These are phyloP conservation scores for Xenops minutus DNA, from an alignment of 2,797 vertebrate species.

Conservation along the genomic window DNA sequence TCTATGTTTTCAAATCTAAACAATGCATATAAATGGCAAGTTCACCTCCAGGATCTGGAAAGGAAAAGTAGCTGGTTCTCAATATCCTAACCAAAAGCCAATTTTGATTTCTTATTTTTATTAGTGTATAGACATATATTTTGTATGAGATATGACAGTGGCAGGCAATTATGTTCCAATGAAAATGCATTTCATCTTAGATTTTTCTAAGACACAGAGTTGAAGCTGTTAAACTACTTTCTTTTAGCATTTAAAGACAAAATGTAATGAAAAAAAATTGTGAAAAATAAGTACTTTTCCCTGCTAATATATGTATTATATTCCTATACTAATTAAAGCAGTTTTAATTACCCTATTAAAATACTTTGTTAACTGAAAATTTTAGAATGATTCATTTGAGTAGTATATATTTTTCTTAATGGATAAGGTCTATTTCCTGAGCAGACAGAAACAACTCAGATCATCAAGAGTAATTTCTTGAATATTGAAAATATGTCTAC, in stretches of 20 bases:
- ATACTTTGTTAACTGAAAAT: not conserved
- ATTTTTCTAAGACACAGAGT: not conserved
- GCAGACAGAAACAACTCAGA: not conserved
- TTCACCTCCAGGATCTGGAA: not conserved
- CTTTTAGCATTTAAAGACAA: not conserved
- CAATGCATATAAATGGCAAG: not conserved
- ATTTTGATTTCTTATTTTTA: not conserved
- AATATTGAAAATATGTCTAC: not conserved
- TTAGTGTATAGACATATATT: not conserved
- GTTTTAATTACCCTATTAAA: not conserved
- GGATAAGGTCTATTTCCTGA: not conserved
- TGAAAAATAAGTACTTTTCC: not conserved
- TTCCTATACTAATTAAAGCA: not conserved
- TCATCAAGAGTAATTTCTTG: not conserved
- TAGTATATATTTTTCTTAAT: not conserved
- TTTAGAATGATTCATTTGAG: not conserved
- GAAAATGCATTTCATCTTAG: not conserved
- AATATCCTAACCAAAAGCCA: not conserved
- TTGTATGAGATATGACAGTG: not conserved
- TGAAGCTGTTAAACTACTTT: not conserved
- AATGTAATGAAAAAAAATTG: not conserved
- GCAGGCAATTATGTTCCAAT: not conserved
- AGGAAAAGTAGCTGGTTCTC: not conserved
- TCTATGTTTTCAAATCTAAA: not conserved
- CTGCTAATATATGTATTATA: not conserved